Conservation (phyloP, 2,888 invertebrate species). For the Hypomecis atomaria region DNA sequence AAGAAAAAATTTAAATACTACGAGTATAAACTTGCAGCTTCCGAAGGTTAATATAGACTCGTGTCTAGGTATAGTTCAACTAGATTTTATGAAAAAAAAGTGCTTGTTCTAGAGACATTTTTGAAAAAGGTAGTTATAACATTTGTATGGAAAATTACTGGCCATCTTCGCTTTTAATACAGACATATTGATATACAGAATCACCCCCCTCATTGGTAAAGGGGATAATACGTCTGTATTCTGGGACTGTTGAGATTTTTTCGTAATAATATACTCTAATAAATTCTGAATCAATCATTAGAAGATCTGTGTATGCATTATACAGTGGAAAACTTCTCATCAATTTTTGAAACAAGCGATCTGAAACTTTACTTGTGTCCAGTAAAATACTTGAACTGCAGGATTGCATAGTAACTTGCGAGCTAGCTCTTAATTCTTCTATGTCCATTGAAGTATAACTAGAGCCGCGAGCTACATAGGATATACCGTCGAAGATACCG, state of each 20-base stretch:
- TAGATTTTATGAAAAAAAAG: too few species aligned
- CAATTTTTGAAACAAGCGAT: not conserved
- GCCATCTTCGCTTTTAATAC: too few species aligned
- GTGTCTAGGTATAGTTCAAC: too few species aligned
- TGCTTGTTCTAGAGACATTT: too few species aligned
- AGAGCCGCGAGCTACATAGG: too few species aligned
- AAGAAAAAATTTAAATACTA: too few species aligned
- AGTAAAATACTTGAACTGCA: not conserved
- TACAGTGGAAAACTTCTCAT: not conserved
- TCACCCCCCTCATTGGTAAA: constrained; percentile 4
- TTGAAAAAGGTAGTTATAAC: too few species aligned
- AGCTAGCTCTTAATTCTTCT: not conserved
- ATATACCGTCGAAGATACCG: too few species aligned
- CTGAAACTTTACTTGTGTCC: constrained; percentile 2
- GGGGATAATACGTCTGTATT: constrained; percentile 1
- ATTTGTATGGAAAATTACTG: too few species aligned
- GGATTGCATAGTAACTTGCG: not conserved
- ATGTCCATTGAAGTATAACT: not conserved
- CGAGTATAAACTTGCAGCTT: too few species aligned
- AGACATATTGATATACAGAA: constrained; percentile 5
- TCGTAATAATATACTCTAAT: not conserved
- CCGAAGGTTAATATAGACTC: too few species aligned
- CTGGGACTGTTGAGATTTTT: not conserved
- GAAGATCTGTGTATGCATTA: not conserved
- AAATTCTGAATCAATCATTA: not conserved